phyloP scores from a whole-genome alignment of 2,797 vertebrate species.

The Coregonus sp. region DNA sequence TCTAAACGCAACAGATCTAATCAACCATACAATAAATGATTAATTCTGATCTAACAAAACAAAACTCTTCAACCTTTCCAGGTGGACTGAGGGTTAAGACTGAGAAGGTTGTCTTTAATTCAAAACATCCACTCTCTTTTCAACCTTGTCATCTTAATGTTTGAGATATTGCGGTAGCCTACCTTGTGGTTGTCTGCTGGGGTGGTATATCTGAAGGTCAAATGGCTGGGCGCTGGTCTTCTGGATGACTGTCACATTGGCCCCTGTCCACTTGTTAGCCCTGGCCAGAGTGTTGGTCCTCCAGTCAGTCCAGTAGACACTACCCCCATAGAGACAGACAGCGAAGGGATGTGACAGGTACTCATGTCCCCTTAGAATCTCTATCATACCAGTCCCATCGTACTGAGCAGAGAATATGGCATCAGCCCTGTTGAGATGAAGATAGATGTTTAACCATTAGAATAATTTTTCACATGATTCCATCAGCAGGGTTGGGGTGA shows the following conservation, averaged over 20 bases:
- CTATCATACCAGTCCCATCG: constrained; percentile 81
- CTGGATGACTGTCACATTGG: constrained; percentile 87
- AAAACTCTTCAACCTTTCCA: not conserved
- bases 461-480: not conserved
- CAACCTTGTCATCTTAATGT: too few relatives aligned
- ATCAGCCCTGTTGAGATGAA: constrained; percentile 77
- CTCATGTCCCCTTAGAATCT: constrained; percentile 86
- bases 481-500: not conserved
- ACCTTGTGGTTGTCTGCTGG: constrained; percentile 86
- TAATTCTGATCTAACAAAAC: not conserved
- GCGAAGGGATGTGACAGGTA: constrained; percentile 88
- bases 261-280: constrained; percentile 88
- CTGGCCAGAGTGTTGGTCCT: constrained; percentile 86
- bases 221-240: constrained; percentile 89
- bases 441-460: constrained; percentile 5
- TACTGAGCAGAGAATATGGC: constrained; percentile 88
- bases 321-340: constrained; percentile 84
- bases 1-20: too few relatives aligned
- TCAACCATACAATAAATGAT: not conserved
- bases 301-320: constrained; percentile 90
- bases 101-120: too few relatives aligned
- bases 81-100: not conserved
- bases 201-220: constrained; percentile 86
- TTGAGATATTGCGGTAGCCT: not conserved
- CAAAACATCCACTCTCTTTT: not conserved